Evolutionary conservation across 2,113 vertebrate genomes (phyloP).

Genomic region (Chloropsis hardwickii): DNA sequence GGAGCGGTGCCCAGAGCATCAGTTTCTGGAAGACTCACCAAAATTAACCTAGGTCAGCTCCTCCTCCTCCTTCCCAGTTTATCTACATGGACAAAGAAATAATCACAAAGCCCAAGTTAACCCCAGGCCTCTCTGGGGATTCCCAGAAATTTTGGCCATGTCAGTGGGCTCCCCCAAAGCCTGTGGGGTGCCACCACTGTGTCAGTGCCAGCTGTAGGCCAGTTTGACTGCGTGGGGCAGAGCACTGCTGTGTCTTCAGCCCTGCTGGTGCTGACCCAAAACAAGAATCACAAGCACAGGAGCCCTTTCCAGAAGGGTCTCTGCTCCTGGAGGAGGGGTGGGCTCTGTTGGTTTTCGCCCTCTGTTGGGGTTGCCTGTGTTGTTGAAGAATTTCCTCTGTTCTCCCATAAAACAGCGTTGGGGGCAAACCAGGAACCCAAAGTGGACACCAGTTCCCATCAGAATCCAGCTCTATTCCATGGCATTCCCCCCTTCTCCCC

Average conservation of each 20-base stretch:
- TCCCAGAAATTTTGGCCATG: background rate
- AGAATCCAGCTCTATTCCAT: background rate
- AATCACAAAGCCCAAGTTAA: background rate
- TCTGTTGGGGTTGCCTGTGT: background rate
- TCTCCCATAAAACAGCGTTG: background rate
- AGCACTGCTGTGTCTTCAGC: background rate
- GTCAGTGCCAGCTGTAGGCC: background rate
- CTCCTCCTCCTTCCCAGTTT: background rate
- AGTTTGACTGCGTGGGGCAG: fast-evolving
- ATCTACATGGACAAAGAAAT: background rate
- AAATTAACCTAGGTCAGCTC: background rate
- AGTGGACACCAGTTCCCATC: background rate
- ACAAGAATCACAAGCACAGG: background rate
- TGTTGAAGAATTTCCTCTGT: background rate
- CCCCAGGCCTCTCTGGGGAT: background rate
- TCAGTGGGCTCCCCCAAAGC: background rate
- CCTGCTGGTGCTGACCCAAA: background rate
- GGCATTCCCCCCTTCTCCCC: fast-evolving
- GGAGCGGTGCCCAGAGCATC: background rate
- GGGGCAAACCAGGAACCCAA: background rate
- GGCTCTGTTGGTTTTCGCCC: fast-evolving
- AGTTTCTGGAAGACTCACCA: background rate
- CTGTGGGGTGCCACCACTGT: background rate
- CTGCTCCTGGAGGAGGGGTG: background rate
- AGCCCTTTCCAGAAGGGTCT: background rate